A percentile compares a stretch with the other conserved stretches of the same genome.
phyloP scores from a whole-genome alignment of 37 sponge, comb jelly and placozoan species.

The Spongia lamella region DNA sequence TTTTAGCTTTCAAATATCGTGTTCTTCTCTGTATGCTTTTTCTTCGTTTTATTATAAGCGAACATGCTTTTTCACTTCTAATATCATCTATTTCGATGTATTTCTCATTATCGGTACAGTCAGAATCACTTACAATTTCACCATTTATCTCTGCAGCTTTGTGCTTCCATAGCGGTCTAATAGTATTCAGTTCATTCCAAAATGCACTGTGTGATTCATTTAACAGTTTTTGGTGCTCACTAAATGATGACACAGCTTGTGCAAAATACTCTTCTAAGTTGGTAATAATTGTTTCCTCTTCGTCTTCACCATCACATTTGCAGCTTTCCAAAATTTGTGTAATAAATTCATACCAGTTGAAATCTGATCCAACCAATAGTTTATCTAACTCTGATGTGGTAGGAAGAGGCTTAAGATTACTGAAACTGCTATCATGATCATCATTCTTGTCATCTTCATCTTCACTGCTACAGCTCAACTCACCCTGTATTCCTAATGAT shows the following conservation, averaged over 20 bases:
- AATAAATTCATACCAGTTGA: not conserved
- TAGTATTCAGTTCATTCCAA: too few species aligned
- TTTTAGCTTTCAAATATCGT: too few species aligned
- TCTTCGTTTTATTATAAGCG: not conserved
- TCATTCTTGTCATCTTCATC: too few species aligned
- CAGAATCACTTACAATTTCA: not conserved
- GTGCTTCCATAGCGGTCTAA: not conserved
- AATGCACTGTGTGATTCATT: not conserved
- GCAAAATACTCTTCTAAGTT: not conserved
- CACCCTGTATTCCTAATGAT: too few species aligned
- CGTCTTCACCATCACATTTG: not conserved
- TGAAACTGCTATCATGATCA: too few species aligned
- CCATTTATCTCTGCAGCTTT: conserved; percentile 11
- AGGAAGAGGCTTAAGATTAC: too few species aligned
- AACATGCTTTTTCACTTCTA: not conserved
- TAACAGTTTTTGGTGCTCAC: not conserved
- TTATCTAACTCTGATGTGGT: not conserved
- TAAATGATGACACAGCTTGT: not conserved
- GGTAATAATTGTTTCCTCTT: not conserved
- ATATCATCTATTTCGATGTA: not conserved
- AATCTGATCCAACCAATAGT: not conserved
- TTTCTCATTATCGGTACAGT: conserved; percentile 3
- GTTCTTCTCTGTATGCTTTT: not conserved
- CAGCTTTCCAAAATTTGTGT: not conserved
- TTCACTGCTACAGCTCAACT: too few species aligned